Conservation (phyloP, 2,797 vertebrate species). For the Ficedula albicollis region DNA sequence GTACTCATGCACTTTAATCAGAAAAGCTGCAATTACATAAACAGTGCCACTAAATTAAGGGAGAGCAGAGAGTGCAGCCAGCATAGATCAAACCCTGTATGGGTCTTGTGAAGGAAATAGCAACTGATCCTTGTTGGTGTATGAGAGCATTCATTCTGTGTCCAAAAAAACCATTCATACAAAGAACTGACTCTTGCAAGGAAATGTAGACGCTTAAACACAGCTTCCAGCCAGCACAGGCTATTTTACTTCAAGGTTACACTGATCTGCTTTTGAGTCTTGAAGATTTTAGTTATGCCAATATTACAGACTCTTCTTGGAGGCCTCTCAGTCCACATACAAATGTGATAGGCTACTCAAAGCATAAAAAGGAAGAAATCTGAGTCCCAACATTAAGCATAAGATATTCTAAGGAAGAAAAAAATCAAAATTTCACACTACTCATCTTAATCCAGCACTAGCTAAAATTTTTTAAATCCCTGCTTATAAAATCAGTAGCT, state of each 20-base stretch:
- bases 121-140: background rate
- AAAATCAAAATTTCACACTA: background rate
- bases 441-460: background rate
- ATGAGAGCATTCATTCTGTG: background rate
- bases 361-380: background rate
- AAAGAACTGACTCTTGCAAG: background rate
- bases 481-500: background rate
- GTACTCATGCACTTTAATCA: background rate
- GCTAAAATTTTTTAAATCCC: background rate
- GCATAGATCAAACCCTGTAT: background rate
- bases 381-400: background rate
- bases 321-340: background rate
- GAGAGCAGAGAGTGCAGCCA: background rate
- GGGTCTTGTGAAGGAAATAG: background rate
- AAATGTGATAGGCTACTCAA: background rate
- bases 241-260: background rate
- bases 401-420: background rate
- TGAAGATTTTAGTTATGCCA: background rate
- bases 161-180: background rate
- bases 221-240: background rate
- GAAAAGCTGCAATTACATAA: conserved; percentile 17
- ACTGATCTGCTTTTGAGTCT: background rate
- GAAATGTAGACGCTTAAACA: background rate
- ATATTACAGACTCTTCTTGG: background rate
- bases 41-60: background rate